Evolutionary conservation across 1,140 invertebrate genomes (phyloP).

Genomic region (Chrysomallon squamiferum): DNA sequence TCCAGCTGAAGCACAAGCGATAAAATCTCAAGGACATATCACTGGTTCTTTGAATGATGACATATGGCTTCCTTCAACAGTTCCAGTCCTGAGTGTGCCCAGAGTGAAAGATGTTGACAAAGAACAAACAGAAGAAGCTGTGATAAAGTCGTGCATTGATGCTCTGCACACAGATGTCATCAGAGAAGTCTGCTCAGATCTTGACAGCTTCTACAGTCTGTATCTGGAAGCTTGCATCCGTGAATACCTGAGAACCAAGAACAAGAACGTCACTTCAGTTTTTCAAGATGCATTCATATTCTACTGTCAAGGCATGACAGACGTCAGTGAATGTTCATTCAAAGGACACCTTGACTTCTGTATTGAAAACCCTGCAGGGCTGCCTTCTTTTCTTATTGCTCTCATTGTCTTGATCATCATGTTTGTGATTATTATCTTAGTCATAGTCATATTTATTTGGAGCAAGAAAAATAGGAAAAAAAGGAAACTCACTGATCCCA

Average conservation of each 20-base stretch:
- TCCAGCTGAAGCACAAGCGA: not conserved
- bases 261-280: slow-evolving; percentile 8
- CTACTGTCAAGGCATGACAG: slow-evolving; percentile 31
- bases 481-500: too few species aligned
- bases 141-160: slow-evolving; percentile 15
- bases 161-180: slow-evolving; percentile 16
- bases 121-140: not conserved
- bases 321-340: slow-evolving; percentile 25
- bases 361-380: too few species aligned
- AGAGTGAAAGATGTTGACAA: slow-evolving; percentile 6
- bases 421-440: too few species aligned
- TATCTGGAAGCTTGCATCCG: slow-evolving; percentile 30
- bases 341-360: slow-evolving; percentile 37
- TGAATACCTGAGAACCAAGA: slow-evolving; percentile 11
- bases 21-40: not conserved
- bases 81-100: slow-evolving; percentile 21
- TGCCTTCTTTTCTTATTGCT: too few species aligned
- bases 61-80: slow-evolving; percentile 30
- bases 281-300: slow-evolving; percentile 22
- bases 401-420: too few species aligned
- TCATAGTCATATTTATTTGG: too few species aligned
- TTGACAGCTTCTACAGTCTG: slow-evolving; percentile 21
- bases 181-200: slow-evolving; percentile 15
- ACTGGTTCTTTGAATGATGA: not conserved
- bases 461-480: too few species aligned